These are phyloP conservation scores for Avahi laniger DNA, from an alignment of 2,797 vertebrate genomes.

Conservation along the genomic window DNA sequence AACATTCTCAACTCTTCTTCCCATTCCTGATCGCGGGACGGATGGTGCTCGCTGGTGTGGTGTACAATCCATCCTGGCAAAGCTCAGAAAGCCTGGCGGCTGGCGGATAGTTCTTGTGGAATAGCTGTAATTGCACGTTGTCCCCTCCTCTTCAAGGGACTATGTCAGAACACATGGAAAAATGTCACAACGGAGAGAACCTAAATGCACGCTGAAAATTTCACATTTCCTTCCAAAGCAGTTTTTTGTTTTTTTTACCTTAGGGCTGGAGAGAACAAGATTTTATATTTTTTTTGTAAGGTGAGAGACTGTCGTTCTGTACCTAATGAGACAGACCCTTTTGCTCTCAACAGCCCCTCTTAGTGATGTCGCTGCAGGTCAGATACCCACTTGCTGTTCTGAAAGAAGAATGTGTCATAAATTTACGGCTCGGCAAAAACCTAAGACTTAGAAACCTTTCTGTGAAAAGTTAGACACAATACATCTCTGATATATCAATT, in stretches of 20 bases:
- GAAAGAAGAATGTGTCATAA: not conserved
- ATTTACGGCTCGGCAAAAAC: no score
- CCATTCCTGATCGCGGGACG: not conserved
- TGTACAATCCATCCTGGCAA: no score
- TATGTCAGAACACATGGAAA: not conserved
- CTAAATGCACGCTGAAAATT: not conserved
- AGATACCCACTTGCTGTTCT: not conserved
- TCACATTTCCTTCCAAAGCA: not conserved
- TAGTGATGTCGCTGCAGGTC: not conserved
- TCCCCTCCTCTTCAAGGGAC: not conserved
- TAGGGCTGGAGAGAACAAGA: not conserved
- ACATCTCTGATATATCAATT: not conserved
- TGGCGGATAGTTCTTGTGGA: not conserved
- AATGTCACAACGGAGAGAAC: not conserved
- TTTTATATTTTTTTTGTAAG: not conserved
- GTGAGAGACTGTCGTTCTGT: not conserved
- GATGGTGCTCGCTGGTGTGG: fast-evolving
- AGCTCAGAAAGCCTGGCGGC: not conserved
- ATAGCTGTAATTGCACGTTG: not conserved
- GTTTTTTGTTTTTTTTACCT: not conserved
- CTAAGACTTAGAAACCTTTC: not conserved
- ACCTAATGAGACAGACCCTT: not conserved
- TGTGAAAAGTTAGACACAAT: not conserved
- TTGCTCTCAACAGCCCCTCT: not conserved
- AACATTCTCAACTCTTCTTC: not conserved